Base-by-base conservation (phyloP, 1,140 invertebrate genomes). In the Brachionus paranguensis region DNA sequence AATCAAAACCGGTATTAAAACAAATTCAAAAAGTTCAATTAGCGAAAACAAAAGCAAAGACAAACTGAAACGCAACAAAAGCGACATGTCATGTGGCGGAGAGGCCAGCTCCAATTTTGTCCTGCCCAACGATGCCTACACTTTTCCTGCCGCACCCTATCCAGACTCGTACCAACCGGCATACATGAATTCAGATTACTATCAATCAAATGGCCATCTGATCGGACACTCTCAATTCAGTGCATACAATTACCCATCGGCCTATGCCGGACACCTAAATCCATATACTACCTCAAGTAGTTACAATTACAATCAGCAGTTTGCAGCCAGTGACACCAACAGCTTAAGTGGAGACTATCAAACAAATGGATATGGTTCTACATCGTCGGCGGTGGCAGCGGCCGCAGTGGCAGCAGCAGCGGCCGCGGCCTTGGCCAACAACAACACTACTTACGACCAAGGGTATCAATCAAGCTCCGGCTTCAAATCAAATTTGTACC, bases 401-500 rank as follows among this genome's bases (percentile, higher is more conserved):
- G 64, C 60, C 7, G 33, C 33, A 41, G 78, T 65, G 24, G 60
- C 43, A 37, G 78, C 78, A 3, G 78, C 78, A 8, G 78, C 78
- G 33, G 78, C 78, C 17, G 78, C 78, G 3, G 20, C 41, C 12
- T 27, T 64, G 37, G 47, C 78, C 41, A 81, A 60, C 17, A 81
- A 45, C 17, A n/a, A 27, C 10, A 11, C 12, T 14, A 41, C 33
- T 11, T 33, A 81, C n/a, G 50, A 60, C 27, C 20, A 37, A 37
- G 10, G 20, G 0, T 43, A 68, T 64, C 14, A 60, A 24, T 27
- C 78, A 14, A 43, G 29, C 14, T 81, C 78, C 5, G 41, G 45
- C 29, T 81, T 64, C 27, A 64, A 43, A 81, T 37, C 17, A 24
- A 68, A 47, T 29, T 81, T 68, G 17, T 64, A 81, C 64, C 53